phyloP scores from a whole-genome alignment of 2,113 vertebrate genomes.

The Periophthalmodon schlosseri region DNA sequence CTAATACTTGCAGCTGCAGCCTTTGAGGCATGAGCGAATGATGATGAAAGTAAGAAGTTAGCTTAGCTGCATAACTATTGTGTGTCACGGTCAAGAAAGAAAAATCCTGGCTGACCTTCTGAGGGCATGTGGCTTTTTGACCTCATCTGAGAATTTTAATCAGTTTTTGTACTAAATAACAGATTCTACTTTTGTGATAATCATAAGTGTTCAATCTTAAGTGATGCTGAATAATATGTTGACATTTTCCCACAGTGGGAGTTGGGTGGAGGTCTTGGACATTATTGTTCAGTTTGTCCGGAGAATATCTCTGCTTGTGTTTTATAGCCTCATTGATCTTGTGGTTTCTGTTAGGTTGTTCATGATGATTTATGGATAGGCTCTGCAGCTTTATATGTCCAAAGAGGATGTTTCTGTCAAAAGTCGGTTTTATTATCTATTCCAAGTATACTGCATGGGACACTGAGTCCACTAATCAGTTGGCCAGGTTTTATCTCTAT shows the following conservation, averaged over 20 bases:
- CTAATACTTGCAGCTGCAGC: constrained; percentile 70
- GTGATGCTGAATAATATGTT: constrained; percentile 34
- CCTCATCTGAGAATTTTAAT: constrained; percentile 7
- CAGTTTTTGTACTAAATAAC: constrained; percentile 14
- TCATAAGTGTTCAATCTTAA: constrained; percentile 31
- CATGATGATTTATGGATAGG: constrained; percentile 53
- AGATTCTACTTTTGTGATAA: constrained; percentile 32
- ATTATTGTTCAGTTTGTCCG: constrained; percentile 39
- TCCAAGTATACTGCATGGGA: constrained; percentile 42
- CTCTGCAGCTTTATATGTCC: constrained; percentile 59
- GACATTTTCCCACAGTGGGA: constrained; percentile 38
- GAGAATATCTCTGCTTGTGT: constrained; percentile 42
- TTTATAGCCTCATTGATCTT: constrained; percentile 53
- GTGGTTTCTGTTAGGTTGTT: constrained; percentile 32
- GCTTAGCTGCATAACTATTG: constrained; percentile 30
- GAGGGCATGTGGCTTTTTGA: constrained; percentile 19
- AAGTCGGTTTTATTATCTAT: constrained; percentile 39
- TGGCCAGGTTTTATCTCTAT: neutral
- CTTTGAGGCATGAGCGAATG: constrained; percentile 59
- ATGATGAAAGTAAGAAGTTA: constrained; percentile 52
- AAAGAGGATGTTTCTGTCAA: constrained; percentile 51
- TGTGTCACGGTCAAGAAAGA: constrained; percentile 27
- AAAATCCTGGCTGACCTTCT: constrained; percentile 10
- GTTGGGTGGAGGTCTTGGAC: constrained; percentile 34
- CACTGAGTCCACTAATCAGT: neutral